Conservation (phyloP, 2,888 invertebrate genomes). For the Encarsia formosa region DNA sequence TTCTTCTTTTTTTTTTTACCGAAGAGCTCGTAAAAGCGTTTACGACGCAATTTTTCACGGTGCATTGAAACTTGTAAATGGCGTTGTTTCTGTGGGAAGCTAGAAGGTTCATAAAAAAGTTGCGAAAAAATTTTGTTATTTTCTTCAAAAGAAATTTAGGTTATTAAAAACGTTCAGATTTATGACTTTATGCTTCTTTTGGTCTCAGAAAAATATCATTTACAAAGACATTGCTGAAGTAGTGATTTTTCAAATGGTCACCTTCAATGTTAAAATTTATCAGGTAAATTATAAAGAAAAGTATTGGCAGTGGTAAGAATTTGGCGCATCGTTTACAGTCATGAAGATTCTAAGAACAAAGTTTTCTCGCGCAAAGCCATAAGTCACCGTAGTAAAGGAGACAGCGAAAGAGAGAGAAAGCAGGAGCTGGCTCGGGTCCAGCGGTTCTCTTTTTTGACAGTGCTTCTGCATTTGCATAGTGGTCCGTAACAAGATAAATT, state of each 20-base stretch:
- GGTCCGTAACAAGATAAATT: too few species aligned
- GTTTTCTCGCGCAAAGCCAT: conserved; percentile 23
- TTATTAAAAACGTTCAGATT: too few species aligned
- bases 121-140: too few species aligned
- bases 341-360: conserved; percentile 34
- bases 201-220: background rate
- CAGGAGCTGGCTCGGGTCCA: conserved; percentile 37
- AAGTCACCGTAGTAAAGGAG: conserved; percentile 35
- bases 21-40: too few species aligned
- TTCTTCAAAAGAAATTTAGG: too few species aligned
- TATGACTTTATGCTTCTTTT: too few species aligned
- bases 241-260: background rate
- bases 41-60: too few species aligned
- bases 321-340: conserved; percentile 16
- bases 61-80: too few species aligned
- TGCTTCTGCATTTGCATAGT: too few species aligned
- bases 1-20: too few species aligned
- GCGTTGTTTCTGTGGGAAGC: too few species aligned
- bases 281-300: background rate
- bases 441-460: conserved; percentile 35
- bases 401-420: conserved; percentile 36
- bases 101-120: too few species aligned
- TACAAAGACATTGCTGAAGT: background rate
- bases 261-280: background rate
- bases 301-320: background rate